These are phyloP conservation scores for Acanthisitta chloris DNA, from an alignment of 2,113 vertebrate genomes.

Conservation along the genomic window DNA sequence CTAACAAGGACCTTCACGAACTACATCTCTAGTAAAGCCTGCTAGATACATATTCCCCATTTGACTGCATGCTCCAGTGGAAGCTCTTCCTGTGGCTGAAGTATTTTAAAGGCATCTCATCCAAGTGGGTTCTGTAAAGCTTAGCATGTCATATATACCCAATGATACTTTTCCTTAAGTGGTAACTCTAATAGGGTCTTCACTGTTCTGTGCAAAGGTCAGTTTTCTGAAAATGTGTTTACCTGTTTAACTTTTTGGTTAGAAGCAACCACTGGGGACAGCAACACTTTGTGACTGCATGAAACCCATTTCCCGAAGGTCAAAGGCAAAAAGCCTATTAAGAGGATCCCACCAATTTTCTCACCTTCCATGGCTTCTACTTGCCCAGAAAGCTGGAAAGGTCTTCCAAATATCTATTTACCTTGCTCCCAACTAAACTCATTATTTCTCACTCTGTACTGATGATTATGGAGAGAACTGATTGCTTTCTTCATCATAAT, in stretches of 20 bases:
- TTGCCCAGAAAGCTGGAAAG: neutral
- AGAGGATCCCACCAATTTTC: neutral
- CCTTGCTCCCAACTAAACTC: neutral
- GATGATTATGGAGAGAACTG: neutral
- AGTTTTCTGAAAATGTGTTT: neutral
- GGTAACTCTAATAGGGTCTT: neutral
- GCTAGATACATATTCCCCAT: accelerated
- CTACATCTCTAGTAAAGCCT: neutral
- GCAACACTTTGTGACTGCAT: neutral
- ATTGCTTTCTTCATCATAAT: neutral
- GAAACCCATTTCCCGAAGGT: neutral
- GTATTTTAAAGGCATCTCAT: neutral
- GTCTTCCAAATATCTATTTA: neutral
- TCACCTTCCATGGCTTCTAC: neutral
- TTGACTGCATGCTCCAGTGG: neutral
- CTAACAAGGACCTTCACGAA: neutral
- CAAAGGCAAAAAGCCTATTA: neutral
- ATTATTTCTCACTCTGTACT: neutral
- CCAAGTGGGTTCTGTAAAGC: neutral
- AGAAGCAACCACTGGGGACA: neutral
- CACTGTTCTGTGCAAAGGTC: neutral
- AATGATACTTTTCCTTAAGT: neutral
- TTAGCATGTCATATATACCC: neutral
- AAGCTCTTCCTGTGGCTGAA: neutral
- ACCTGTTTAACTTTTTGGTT: neutral